Evolutionary conservation across 2,797 vertebrate genomes (phyloP).

Genomic region (Varecia variegata): DNA sequence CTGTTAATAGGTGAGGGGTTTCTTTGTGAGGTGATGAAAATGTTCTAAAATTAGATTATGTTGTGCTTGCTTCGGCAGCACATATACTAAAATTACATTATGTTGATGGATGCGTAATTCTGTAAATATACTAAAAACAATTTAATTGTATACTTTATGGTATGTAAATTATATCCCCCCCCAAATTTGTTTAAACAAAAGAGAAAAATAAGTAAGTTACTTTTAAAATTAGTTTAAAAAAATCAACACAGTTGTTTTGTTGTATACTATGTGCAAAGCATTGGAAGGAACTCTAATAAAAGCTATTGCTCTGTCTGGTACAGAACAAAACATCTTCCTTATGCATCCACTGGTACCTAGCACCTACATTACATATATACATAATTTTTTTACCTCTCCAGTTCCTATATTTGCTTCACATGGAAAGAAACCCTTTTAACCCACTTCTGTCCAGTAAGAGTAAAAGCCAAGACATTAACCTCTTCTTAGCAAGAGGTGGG

Average conservation of each 20-base stretch:
- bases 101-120: background rate
- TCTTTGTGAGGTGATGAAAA: background rate
- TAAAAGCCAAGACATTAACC: background rate
- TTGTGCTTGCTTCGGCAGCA: background rate
- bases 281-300: background rate
- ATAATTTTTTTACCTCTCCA: background rate
- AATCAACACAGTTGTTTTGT: background rate
- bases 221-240: background rate
- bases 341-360: background rate
- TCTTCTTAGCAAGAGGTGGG: background rate
- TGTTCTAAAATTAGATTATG: conserved; percentile 35
- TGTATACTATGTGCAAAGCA: background rate
- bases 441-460: background rate
- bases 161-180: background rate
- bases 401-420: background rate
- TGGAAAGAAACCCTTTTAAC: background rate
- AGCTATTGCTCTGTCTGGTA: background rate
- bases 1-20: background rate
- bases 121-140: conserved; percentile 16
- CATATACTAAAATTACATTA: conserved; percentile 21
- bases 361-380: too few relatives aligned
- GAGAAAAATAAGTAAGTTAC: background rate
- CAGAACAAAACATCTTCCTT: background rate
- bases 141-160: background rate
- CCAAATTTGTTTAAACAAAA: background rate